A percentile compares a stretch with the other conserved stretches of the same genome.
Conservation (phyloP, 2,797 vertebrate genomes). For the Semaprochilodus insignis region DNA sequence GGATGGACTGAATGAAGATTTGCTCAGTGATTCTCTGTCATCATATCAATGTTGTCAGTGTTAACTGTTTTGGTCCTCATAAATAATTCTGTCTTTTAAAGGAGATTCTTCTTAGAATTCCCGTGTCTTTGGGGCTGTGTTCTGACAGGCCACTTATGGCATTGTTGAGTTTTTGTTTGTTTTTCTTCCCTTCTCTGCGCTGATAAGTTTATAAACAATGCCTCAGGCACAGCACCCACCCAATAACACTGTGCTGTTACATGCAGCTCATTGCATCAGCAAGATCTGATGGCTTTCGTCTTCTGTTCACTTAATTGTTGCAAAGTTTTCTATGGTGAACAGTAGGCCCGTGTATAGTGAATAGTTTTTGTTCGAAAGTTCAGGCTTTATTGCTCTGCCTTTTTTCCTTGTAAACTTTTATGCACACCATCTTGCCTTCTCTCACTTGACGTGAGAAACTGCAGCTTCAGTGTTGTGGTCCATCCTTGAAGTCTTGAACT, state of each 20-base stretch:
- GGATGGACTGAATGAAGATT: background rate
- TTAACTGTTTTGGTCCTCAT: background rate
- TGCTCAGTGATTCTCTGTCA: background rate
- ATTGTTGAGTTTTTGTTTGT: constrained; percentile 30
- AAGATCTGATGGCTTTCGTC: constrained; percentile 1
- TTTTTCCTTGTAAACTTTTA: constrained; percentile 4
- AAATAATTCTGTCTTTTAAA: background rate
- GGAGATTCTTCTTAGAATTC: background rate
- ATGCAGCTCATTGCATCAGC: background rate
- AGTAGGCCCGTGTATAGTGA: background rate
- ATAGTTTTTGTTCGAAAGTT: background rate
- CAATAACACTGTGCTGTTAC: background rate
- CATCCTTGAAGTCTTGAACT: background rate
- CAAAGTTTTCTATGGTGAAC: background rate
- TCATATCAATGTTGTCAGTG: background rate
- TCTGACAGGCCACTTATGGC: background rate
- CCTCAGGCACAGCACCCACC: background rate
- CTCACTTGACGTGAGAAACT: background rate
- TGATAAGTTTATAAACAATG: background rate
- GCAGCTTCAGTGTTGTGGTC: background rate
- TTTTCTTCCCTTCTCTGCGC: background rate
- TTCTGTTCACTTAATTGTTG: background rate
- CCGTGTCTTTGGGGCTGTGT: background rate
- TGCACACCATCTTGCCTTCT: background rate
- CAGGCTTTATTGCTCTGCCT: background rate